These are phyloP conservation scores for Trichogramma evanescens DNA, from an alignment of 2,888 invertebrate genomes.

Conservation along the genomic window DNA sequence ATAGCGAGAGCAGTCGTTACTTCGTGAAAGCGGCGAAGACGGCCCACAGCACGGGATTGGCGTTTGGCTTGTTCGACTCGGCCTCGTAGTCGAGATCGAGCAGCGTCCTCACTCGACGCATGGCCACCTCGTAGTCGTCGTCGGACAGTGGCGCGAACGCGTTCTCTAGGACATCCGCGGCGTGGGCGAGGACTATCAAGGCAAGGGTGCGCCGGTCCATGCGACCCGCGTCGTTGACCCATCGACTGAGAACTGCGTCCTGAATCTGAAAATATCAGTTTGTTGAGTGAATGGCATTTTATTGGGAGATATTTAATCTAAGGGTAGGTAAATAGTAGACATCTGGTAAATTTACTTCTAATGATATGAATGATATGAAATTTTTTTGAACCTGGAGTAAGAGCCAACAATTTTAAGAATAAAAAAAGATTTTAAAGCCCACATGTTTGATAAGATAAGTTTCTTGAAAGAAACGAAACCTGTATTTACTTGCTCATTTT, in stretches of 20 bases:
- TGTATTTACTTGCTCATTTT: too few relatives aligned
- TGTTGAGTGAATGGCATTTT: too few relatives aligned
- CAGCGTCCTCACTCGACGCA: slow-evolving; percentile 91
- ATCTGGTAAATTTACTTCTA: too few relatives aligned
- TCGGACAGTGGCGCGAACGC: slow-evolving; percentile 96
- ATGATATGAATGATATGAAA: too few relatives aligned
- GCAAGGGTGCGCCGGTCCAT: slow-evolving; percentile 94
- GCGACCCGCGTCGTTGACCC: slow-evolving; percentile 95
- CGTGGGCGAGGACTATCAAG: slow-evolving; percentile 90
- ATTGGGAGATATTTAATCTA: too few relatives aligned
- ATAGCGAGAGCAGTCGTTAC: slow-evolving; percentile 52
- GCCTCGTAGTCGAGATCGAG: slow-evolving; percentile 95
- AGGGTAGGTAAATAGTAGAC: too few relatives aligned
- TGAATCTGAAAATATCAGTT: slow-evolving; percentile 64
- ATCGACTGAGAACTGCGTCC: slow-evolving; percentile 91
- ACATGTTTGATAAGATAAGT: too few relatives aligned
- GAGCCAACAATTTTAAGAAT: too few relatives aligned
- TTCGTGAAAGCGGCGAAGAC: slow-evolving; percentile 98
- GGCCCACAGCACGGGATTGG: slow-evolving; percentile 95
- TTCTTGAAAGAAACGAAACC: too few relatives aligned
- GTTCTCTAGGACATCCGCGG: slow-evolving; percentile 98
- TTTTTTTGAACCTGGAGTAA: too few relatives aligned
- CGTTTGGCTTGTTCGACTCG: slow-evolving; percentile 85
- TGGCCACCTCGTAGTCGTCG: slow-evolving; percentile 96
- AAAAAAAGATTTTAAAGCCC: too few relatives aligned